phyloP scores from a whole-genome alignment of 2,797 vertebrate genomes.

The Ptychobarbus kaznakovi region DNA sequence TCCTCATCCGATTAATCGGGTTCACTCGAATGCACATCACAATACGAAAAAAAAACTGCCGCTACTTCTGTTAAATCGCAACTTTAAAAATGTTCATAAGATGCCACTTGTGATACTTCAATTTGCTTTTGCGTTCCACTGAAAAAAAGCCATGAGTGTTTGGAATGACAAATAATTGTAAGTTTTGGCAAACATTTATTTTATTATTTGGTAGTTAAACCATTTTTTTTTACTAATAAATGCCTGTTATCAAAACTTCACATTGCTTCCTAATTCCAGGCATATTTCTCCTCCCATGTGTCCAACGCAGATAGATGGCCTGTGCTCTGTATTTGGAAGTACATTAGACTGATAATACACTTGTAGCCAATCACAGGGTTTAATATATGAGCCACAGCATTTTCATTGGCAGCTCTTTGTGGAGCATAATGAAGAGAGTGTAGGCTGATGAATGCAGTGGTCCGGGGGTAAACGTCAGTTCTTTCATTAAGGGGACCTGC shows the following conservation, averaged over 20 bases:
- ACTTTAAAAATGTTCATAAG: neutral
- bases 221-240: neutral
- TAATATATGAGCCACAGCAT: constrained; percentile 84
- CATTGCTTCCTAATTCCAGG: constrained; percentile 1
- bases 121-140: neutral
- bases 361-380: constrained; percentile 76
- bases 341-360: constrained; percentile 68
- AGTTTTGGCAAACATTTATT: neutral
- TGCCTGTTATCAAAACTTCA: constrained; percentile 3
- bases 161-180: neutral
- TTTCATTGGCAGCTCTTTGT: constrained; percentile 86
- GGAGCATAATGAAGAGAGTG: constrained; percentile 83
- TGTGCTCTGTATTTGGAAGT: constrained; percentile 52
- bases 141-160: neutral
- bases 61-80: neutral
- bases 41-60: rapidly evolving
- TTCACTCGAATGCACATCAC: neutral
- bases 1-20: neutral
- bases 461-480: constrained; percentile 85
- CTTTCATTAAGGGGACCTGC: constrained; percentile 91
- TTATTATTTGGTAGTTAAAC: neutral
- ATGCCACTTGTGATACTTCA: neutral
- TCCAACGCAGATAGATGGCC: constrained; percentile 49
- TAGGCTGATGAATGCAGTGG: constrained; percentile 85
- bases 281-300: constrained; percentile 20